Percentiles rank a stretch among this genome's conserved stretches.
phyloP scores from a whole-genome alignment of 2,888 invertebrate genomes.

The Pandemis heparana region DNA sequence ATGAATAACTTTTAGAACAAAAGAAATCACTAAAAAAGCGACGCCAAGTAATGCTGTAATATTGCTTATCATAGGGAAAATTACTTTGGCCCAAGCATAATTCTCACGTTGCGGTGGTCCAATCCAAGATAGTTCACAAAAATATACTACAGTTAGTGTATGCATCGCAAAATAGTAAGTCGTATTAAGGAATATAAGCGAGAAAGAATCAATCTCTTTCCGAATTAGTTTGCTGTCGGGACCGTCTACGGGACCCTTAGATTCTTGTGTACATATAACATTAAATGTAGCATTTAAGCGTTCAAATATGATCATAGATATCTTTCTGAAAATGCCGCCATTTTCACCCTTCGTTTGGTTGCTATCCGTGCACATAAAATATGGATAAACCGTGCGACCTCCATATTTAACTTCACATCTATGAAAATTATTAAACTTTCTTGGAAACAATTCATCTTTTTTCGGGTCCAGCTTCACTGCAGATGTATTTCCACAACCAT shows the following conservation, averaged over 20 bases:
- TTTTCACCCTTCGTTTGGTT: neutral
- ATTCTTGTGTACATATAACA: neutral
- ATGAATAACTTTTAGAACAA: constrained; percentile 32
- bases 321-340: neutral
- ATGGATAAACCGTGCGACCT: neutral
- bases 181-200: neutral
- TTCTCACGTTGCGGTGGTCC: constrained; percentile 29
- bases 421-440: constrained; percentile 64
- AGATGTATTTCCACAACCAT: constrained; percentile 55
- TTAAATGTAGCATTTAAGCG: constrained; percentile 3
- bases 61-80: constrained; percentile 26
- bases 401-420: constrained; percentile 57
- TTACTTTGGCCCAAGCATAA: constrained; percentile 18
- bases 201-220: constrained; percentile 1
- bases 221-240: neutral
- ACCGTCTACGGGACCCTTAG: neutral
- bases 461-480: constrained; percentile 52
- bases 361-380: neutral
- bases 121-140: constrained; percentile 16
- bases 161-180: too few relatives aligned
- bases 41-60: constrained; percentile 8
- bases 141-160: neutral
- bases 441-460: constrained; percentile 53
- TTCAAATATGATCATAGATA: neutral
- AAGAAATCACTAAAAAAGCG: neutral